Conservation (phyloP, 2,113 vertebrate genomes). For the Catharus minimus region DNA sequence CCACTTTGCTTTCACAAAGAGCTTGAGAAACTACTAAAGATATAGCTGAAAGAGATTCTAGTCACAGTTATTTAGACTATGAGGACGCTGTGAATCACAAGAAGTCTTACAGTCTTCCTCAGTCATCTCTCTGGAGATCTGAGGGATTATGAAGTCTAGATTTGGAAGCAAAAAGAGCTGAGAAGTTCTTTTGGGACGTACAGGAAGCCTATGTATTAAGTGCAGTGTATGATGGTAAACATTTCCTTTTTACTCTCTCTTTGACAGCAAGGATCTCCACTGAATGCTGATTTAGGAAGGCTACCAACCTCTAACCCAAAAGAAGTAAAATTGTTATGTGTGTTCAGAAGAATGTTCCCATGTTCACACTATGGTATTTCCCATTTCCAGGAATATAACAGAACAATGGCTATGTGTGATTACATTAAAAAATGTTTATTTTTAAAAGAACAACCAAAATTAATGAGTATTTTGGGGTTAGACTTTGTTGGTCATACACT, state of each 20-base stretch:
- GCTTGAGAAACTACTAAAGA: neutral
- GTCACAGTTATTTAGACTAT: neutral
- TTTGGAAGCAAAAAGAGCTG: neutral
- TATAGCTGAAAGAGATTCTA: neutral
- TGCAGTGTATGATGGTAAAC: neutral
- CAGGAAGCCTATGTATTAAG: neutral
- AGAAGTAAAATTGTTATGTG: neutral
- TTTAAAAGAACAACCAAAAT: neutral
- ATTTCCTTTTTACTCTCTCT: neutral
- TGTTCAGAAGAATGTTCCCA: neutral
- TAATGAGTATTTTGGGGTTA: neutral
- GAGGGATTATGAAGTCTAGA: neutral
- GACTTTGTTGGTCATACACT: neutral
- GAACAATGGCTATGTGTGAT: neutral
- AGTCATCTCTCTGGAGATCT: neutral
- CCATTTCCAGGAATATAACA: neutral
- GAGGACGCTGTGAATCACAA: neutral
- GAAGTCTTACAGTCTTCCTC: neutral
- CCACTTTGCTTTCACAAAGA: neutral
- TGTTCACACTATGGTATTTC: neutral
- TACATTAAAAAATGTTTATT: neutral
- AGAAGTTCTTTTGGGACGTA: neutral
- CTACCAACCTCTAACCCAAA: neutral
- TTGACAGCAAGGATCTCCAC: neutral
- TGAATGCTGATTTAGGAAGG: neutral